Conservation (phyloP, 2,113 vertebrate species). For the Rhinolophus sinicus region DNA sequence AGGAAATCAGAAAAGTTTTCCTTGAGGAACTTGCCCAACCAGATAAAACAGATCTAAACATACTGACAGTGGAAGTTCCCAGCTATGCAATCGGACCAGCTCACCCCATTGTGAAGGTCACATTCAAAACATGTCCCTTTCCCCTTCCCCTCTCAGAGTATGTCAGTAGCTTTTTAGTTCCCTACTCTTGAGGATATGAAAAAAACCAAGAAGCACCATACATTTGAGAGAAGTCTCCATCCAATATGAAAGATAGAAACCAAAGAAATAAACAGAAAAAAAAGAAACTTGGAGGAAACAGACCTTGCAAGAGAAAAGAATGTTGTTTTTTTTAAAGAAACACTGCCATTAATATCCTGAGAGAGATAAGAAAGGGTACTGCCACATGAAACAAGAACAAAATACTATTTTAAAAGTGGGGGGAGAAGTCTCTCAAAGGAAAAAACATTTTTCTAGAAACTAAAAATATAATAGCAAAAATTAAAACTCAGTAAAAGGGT, state of each 20-base stretch:
- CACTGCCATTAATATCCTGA: not conserved
- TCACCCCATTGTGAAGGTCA: not conserved
- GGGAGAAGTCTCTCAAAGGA: not conserved
- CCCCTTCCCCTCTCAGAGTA: not conserved
- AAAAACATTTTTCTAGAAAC: not conserved
- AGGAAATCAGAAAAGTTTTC: not conserved
- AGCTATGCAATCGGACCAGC: not conserved
- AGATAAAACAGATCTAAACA: constrained; percentile 18
- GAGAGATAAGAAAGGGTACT: not conserved
- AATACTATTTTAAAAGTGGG: not conserved
- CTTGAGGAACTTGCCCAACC: not conserved
- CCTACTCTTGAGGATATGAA: not conserved
- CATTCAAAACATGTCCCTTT: not conserved
- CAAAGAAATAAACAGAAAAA: constrained; percentile 21
- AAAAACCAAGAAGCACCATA: constrained; percentile 1
- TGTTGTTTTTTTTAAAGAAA: not conserved
- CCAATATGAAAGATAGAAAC: not conserved
- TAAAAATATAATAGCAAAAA: not conserved
- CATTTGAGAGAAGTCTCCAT: not conserved
- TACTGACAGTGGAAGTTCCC: not conserved
- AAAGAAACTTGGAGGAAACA: not conserved
- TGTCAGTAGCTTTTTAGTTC: not conserved
- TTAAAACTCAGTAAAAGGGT: not conserved
- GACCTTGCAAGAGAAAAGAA: not conserved
- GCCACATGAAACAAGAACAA: not conserved